Evolutionary conservation across 1,140 invertebrate species (phyloP).

Genomic region (Drosophila repletoides): DNA sequence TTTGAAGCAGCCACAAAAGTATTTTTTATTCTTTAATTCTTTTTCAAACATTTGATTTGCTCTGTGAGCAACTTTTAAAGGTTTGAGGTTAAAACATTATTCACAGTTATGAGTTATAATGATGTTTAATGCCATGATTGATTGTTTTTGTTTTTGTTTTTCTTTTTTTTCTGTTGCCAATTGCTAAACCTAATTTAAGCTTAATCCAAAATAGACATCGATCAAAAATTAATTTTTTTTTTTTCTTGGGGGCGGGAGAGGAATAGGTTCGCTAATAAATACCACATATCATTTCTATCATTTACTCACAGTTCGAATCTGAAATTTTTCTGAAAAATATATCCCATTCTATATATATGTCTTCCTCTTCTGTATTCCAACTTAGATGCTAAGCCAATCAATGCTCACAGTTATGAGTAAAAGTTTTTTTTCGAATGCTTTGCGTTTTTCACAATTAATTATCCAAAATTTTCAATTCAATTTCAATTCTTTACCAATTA

Average conservation of each 20-base stretch:
- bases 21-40: constrained; percentile 17
- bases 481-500: constrained; percentile 68
- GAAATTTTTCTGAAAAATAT: constrained; percentile 58
- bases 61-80: constrained; percentile 48
- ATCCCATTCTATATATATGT: constrained; percentile 24
- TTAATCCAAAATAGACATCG: constrained; percentile 61
- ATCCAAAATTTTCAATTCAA: constrained; percentile 33
- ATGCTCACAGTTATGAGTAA: constrained; percentile 69
- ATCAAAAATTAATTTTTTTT: constrained; percentile 17
- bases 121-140: constrained; percentile 61
- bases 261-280: constrained; percentile 62
- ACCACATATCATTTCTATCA: constrained; percentile 74
- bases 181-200: constrained; percentile 63
- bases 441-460: constrained; percentile 22
- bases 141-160: constrained; percentile 44
- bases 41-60: constrained; percentile 44
- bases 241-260: constrained; percentile 5
- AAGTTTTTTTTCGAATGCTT: constrained; percentile 45
- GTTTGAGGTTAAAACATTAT: constrained; percentile 46
- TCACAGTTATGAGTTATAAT: constrained; percentile 69
- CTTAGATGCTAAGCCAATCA: constrained; percentile 68
- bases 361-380: constrained; percentile 31
- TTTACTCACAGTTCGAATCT: constrained; percentile 71
- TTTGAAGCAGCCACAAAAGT: constrained; percentile 75
- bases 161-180: too few relatives aligned